A percentile compares a stretch with the other conserved stretches of the same genome.
Evolutionary conservation across 2,797 vertebrate species (phyloP).

Genomic region (Nyctibius grandis): DNA sequence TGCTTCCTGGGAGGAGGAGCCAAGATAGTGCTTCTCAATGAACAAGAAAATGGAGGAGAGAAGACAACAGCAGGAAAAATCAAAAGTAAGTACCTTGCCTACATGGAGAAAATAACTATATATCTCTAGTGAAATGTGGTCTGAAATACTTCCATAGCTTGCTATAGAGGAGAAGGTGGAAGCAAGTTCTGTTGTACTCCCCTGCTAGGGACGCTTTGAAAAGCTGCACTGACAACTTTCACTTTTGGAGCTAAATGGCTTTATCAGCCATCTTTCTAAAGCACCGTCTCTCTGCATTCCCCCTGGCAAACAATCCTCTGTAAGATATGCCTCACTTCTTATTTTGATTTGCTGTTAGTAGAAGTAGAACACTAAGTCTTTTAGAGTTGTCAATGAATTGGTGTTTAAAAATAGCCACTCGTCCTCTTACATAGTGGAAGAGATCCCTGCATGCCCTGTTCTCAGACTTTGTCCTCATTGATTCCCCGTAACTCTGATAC

Average conservation of each 20-base stretch:
- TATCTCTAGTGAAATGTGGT: background rate
- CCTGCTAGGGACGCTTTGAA: background rate
- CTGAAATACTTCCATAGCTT: background rate
- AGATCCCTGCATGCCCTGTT: background rate
- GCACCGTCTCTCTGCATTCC: fast-evolving
- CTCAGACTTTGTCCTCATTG: background rate
- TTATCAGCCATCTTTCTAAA: background rate
- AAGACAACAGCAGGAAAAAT: background rate
- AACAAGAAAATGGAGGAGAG: background rate
- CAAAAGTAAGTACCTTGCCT: background rate
- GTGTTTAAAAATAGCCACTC: background rate
- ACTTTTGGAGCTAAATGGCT: background rate
- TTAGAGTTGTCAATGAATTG: background rate
- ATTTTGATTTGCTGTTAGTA: background rate
- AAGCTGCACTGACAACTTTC: background rate
- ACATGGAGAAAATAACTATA: background rate
- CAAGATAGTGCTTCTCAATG: background rate
- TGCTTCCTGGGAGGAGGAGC: background rate
- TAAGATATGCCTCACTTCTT: background rate
- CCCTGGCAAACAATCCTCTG: background rate
- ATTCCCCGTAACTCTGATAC: background rate
- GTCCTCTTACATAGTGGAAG: background rate
- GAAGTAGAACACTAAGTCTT: background rate
- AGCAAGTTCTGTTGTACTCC: background rate
- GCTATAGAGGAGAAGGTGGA: background rate